Evolutionary conservation across 2,888 invertebrate genomes (phyloP).

Genomic region (Drosophila pseudotalamancana): DNA sequence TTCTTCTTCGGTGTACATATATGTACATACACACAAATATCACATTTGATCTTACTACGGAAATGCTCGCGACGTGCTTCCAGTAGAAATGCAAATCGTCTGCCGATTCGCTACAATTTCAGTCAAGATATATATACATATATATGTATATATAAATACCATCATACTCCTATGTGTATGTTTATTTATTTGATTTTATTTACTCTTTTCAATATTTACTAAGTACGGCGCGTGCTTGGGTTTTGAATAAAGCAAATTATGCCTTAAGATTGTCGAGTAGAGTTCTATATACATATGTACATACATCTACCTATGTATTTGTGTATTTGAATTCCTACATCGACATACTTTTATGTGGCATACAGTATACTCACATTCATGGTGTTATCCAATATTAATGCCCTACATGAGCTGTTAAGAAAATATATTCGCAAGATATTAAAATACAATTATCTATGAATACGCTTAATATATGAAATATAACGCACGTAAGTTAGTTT

Average conservation of each 20-base stretch:
- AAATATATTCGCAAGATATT: no score
- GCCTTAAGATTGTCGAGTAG: slow-evolving; percentile 32
- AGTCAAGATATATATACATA: slow-evolving; percentile 22
- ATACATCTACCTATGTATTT: neutral
- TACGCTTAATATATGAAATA: no score
- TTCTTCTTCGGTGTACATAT: slow-evolving; percentile 17
- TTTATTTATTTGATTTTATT: slow-evolving; percentile 63
- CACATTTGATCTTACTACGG: slow-evolving; percentile 75
- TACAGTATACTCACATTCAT: neutral
- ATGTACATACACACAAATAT: slow-evolving; percentile 41
- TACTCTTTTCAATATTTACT: slow-evolving; percentile 70
- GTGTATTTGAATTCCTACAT: neutral
- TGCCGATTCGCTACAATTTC: slow-evolving; percentile 62
- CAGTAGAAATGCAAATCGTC: slow-evolving; percentile 47
- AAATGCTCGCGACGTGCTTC: slow-evolving; percentile 73
- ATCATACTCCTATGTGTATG: slow-evolving; percentile 19
- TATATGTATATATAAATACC: neutral
- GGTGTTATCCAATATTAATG: slow-evolving; percentile 1
- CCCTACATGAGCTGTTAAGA: neutral
- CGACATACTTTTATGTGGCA: neutral
- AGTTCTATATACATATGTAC: slow-evolving; percentile 13
- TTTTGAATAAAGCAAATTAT: slow-evolving; percentile 65
- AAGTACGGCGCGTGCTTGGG: slow-evolving; percentile 69
- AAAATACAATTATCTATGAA: no score
- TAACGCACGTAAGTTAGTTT: no score